These are phyloP conservation scores for Holocentrus rufus DNA, from an alignment of 2,797 vertebrate genomes.

Conservation along the genomic window DNA sequence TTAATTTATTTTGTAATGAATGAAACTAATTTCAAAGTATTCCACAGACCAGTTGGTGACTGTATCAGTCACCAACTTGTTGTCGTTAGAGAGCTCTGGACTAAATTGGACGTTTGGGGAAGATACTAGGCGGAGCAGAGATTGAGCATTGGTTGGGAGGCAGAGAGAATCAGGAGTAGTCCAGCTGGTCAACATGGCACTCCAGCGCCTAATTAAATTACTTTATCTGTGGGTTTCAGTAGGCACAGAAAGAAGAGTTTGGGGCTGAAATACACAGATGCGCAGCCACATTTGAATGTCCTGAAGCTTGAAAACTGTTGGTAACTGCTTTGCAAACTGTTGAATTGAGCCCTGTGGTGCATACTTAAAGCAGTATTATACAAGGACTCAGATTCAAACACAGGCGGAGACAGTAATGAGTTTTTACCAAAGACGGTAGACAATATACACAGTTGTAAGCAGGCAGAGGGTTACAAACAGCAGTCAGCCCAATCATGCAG, in stretches of 20 bases:
- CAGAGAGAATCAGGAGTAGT: conserved; percentile 24
- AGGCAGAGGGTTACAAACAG: no score
- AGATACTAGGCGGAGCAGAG: conserved; percentile 12
- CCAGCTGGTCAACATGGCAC: conserved; percentile 44
- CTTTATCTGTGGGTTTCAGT: conserved; percentile 46
- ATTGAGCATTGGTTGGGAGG: not conserved
- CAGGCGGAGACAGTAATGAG: no score
- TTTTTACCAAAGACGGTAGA: no score
- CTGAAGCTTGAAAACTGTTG: conserved; percentile 9
- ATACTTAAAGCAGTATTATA: no score
- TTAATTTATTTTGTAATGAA: no score
- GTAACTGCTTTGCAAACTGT: conserved; percentile 2
- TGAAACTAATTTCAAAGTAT: conserved; percentile 2
- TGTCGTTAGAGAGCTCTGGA: conserved; percentile 9
- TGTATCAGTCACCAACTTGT: not conserved
- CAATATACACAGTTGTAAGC: no score
- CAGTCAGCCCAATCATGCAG: no score
- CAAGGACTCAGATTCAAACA: no score
- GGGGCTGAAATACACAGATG: conserved; percentile 19
- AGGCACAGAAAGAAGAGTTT: conserved; percentile 32
- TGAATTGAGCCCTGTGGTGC: not conserved
- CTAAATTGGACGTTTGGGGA: conserved; percentile 13
- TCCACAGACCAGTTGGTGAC: not conserved
- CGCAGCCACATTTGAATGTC: conserved; percentile 29
- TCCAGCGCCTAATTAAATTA: conserved; percentile 46